Evolutionary conservation across 1,140 invertebrate genomes (phyloP).

Genomic region (Dendrolimus punctatus): DNA sequence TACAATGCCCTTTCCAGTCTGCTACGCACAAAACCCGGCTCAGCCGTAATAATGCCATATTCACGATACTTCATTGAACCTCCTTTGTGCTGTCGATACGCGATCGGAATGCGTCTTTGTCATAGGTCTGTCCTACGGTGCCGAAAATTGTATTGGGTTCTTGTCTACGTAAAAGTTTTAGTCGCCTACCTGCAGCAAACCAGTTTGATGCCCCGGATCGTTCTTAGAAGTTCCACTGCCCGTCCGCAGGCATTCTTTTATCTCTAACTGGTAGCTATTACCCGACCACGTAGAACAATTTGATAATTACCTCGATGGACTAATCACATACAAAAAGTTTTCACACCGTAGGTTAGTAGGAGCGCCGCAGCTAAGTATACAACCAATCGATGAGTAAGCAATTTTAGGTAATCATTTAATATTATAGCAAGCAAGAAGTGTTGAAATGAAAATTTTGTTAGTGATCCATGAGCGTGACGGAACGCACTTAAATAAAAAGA

Average conservation of each 20-base stretch:
- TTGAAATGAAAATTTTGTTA: slow-evolving; percentile 25
- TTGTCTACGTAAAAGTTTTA: slow-evolving; percentile 59
- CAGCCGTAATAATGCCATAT: slow-evolving; percentile 16
- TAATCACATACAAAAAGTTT: slow-evolving; percentile 20
- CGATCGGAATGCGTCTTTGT: slow-evolving; percentile 48
- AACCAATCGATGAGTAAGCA: slow-evolving; percentile 25
- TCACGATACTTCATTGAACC: slow-evolving; percentile 8
- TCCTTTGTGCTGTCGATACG: slow-evolving; percentile 29
- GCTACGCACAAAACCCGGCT: slow-evolving; percentile 2
- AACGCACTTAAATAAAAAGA: slow-evolving; percentile 25
- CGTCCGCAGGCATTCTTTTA: slow-evolving; percentile 31
- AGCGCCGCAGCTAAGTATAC: neutral
- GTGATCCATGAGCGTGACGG: slow-evolving; percentile 25
- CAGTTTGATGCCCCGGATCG: slow-evolving; percentile 29
- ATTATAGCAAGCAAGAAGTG: slow-evolving; percentile 21
- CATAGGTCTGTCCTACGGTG: slow-evolving; percentile 28
- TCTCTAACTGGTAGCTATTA: slow-evolving; percentile 22
- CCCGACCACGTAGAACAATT: slow-evolving; percentile 13
- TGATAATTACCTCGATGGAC: slow-evolving; percentile 18
- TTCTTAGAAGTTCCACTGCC: slow-evolving; percentile 34
- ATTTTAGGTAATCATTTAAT: slow-evolving; percentile 23
- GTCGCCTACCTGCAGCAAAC: slow-evolving; percentile 54
- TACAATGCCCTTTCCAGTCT: neutral
- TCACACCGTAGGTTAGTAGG: slow-evolving; percentile 16
- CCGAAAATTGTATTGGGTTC: slow-evolving; percentile 35